Evolutionary conservation across 2,113 vertebrate genomes (phyloP), one percentile per base, ranked within the genome.

Genomic region (Martes martes): DNA sequence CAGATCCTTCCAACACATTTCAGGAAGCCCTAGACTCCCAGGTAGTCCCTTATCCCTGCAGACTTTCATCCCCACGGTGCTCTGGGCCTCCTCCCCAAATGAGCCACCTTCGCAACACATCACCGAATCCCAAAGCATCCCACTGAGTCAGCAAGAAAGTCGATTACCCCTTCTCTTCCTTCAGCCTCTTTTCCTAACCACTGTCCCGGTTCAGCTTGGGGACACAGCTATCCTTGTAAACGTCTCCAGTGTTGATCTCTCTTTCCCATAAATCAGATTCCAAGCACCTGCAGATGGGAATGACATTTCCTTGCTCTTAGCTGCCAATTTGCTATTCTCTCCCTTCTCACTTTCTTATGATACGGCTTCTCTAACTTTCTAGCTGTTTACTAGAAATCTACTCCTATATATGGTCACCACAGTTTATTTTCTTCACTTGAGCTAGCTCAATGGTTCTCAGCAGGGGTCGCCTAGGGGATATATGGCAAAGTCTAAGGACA

Each of bases 391-490:
- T 47, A 47, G 26, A 47, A 78, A 78, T 26, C 28, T 88, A 5
- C 36, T 67, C 36, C 39, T 87, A 1, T 9, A 42, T 59, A 55
- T 52, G 2, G 67, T 50, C 11, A 9, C 8, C 31, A 42, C 13
- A 81, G 16, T 59, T 87, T 57, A 16, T 76, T 86, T 67, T 47
- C 33, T 39, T 57, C n/a, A 57, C 19, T 16, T 18, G 31, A 50
- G 21, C 16, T 61, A 18, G 59, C 52, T 8, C 28, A 57, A 4
- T 74, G 45, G 52, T 59, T 81, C 47, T 80, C 26, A 47, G 33
- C 18, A 36, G 36, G 0, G 2, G 0, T 24, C n/a, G 18, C 36
- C 2, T 13, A n/a, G 36, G 7, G 23, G 28, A 39, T 11, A n/a
- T 19, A 67, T 39, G 63, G 21, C 16, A 55, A 47, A 67, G 67